phyloP scores from a whole-genome alignment of 2,797 vertebrate genomes.

The Hapalemur alaotrensis region DNA sequence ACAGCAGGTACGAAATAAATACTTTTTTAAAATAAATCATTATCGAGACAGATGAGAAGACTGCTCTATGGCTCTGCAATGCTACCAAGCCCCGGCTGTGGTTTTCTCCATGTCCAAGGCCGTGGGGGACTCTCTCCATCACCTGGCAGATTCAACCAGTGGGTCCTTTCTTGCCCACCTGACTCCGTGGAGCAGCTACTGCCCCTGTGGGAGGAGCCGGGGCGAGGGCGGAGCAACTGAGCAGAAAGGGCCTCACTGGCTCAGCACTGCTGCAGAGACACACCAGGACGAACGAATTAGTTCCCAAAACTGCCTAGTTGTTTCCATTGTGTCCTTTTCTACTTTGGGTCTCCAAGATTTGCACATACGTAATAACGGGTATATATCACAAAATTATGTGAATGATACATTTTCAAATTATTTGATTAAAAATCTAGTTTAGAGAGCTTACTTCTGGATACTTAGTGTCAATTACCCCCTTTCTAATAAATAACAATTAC shows the following conservation, averaged over 20 bases:
- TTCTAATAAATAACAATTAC: neutral
- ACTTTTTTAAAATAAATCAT: neutral
- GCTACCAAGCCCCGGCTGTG: neutral
- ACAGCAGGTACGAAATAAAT: neutral
- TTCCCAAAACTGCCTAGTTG: neutral
- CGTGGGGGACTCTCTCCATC: neutral
- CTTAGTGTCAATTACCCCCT: neutral
- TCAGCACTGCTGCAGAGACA: neutral
- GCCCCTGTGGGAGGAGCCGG: neutral
- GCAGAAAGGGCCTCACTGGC: neutral
- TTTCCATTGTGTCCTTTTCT: neutral
- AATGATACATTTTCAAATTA: neutral
- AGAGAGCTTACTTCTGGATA: neutral
- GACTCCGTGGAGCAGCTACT: rapidly evolving
- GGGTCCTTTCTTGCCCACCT: neutral
- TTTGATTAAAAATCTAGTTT: neutral
- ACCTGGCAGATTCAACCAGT: neutral
- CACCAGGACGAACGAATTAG: neutral
- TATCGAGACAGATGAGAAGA: neutral
- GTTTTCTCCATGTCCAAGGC: neutral
- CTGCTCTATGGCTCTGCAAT: neutral
- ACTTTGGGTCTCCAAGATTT: neutral
- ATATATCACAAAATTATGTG: neutral
- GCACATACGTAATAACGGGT: neutral
- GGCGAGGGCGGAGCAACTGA: rapidly evolving